phyloP scores from a whole-genome alignment of 2,113 vertebrate species.

The Rhinichthys klamathensis region DNA sequence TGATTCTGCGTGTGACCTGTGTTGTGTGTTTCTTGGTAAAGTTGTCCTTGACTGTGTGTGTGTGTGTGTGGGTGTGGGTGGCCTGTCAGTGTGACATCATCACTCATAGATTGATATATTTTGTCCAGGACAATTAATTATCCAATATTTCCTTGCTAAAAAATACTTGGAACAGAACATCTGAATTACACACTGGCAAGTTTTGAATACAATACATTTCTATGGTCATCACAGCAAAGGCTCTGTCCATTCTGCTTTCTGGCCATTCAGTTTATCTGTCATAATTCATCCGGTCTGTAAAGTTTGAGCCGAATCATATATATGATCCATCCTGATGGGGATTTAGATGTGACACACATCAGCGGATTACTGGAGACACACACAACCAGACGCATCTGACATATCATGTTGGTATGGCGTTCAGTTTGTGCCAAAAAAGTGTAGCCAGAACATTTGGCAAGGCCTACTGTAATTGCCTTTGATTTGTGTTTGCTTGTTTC shows the following conservation, averaged over 20 bases:
- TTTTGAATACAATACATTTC: background rate
- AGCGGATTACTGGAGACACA: background rate
- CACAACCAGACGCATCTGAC: background rate
- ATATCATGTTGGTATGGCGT: too few relatives aligned
- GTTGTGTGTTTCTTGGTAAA: background rate
- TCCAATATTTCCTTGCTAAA: background rate
- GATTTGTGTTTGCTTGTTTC: background rate
- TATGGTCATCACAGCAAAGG: background rate
- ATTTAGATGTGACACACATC: conserved; percentile 18
- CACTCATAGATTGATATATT: background rate
- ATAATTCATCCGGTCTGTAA: background rate
- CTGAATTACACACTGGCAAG: too few relatives aligned
- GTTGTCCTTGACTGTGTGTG: background rate
- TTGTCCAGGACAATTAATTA: background rate
- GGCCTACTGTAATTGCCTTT: background rate
- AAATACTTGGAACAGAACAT: too few relatives aligned
- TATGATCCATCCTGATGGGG: conserved; percentile 1
- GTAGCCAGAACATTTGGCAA: background rate
- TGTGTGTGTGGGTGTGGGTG: background rate
- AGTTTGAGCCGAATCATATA: background rate
- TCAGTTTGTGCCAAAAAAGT: background rate
- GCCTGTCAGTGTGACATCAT: background rate
- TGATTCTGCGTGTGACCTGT: background rate
- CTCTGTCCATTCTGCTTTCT: background rate
- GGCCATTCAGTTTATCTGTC: background rate